Evolutionary conservation across 2,113 vertebrate species (phyloP).

Genomic region (Saccopteryx leptura): DNA sequence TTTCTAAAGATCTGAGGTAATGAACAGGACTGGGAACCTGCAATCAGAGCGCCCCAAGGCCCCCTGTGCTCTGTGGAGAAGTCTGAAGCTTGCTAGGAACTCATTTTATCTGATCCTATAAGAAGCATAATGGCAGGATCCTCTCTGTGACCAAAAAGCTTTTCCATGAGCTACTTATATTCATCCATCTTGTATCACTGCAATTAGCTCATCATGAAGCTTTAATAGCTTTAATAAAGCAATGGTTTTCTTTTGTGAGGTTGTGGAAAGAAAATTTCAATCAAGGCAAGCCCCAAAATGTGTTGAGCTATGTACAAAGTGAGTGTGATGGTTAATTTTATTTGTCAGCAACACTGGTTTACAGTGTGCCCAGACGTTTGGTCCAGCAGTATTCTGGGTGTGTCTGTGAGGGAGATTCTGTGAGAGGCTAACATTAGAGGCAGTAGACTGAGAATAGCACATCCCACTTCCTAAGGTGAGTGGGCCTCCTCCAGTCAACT

Average conservation of each 20-base stretch:
- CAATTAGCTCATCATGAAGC: neutral
- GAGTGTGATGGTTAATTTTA: neutral
- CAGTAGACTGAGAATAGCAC: neutral
- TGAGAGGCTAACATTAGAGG: neutral
- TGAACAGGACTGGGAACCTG: neutral
- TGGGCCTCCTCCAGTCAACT: neutral
- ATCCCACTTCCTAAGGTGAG: neutral
- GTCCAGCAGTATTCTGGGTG: neutral
- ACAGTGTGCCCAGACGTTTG: neutral
- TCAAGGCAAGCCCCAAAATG: neutral
- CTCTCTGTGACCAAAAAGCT: neutral
- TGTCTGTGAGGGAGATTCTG: neutral
- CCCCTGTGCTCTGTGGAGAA: neutral
- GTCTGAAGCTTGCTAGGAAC: neutral
- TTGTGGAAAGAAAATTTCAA: neutral
- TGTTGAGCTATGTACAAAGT: neutral
- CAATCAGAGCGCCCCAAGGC: neutral
- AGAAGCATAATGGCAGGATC: fast-evolving
- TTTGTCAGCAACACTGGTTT: neutral
- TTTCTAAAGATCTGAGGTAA: neutral
- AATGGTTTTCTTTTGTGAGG: neutral
- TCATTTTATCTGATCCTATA: neutral
- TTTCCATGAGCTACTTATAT: neutral
- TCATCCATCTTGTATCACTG: neutral
- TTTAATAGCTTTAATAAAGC: neutral